Percentiles rank a stretch among this genome's conserved stretches.
phyloP scores from a whole-genome alignment of 2,888 invertebrate species.

The Cantharis rustica region DNA sequence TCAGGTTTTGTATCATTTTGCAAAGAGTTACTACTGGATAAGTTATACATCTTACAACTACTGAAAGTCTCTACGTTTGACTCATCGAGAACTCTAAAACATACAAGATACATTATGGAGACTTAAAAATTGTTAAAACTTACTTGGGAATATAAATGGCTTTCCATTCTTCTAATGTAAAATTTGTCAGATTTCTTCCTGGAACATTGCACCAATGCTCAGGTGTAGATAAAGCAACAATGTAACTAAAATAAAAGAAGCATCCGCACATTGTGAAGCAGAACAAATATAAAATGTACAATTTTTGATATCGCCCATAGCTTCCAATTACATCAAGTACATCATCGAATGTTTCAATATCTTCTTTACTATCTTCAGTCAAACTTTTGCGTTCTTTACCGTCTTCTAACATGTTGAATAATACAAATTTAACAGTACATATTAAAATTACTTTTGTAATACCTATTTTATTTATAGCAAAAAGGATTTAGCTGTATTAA shows the following conservation, averaged over 20 bases:
- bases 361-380: background rate
- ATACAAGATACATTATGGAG: background rate
- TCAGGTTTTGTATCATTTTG: background rate
- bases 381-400: background rate
- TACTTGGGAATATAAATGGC: constrained; percentile 60
- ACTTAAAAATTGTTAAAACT: constrained; percentile 30
- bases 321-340: constrained; percentile 60
- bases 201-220: constrained; percentile 65
- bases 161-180: constrained; percentile 59
- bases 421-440: background rate
- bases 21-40: constrained; percentile 27
- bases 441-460: background rate
- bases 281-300: constrained; percentile 57
- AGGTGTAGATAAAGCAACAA: constrained; percentile 61
- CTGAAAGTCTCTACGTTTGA: constrained; percentile 41
- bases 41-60: constrained; percentile 58
- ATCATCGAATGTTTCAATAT: constrained; percentile 55
- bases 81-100: background rate
- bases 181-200: constrained; percentile 57
- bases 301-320: constrained; percentile 60
- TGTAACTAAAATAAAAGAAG: constrained; percentile 61
- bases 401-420: background rate
- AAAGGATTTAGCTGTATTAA: background rate
- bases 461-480: background rate
- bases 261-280: constrained; percentile 53